Conservation (phyloP, 2,113 vertebrate genomes). For the Pterocles orientalis region DNA sequence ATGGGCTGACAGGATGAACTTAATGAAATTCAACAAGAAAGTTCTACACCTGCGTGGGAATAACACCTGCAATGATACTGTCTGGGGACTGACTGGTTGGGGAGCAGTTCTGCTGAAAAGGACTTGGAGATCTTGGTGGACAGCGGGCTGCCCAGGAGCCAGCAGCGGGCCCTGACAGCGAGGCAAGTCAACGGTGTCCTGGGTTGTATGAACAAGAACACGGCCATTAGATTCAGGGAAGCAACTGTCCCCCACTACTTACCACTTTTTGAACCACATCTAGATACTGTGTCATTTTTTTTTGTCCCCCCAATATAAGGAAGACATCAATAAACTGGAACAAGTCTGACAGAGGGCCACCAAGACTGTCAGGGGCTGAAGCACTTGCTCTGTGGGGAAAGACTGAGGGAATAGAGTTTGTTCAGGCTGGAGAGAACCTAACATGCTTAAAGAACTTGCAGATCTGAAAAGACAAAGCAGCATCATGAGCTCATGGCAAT, state of each 20-base stretch:
- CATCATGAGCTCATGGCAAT: background rate
- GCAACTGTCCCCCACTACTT: background rate
- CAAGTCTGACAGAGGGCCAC: background rate
- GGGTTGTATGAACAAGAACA: background rate
- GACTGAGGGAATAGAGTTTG: background rate
- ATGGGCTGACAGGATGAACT: background rate
- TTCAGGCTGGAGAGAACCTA: background rate
- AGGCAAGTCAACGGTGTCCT: background rate
- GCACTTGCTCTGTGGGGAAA: background rate
- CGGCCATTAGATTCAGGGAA: background rate
- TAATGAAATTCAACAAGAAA: background rate
- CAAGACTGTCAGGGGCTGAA: background rate
- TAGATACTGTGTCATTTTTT: background rate
- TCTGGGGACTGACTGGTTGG: background rate
- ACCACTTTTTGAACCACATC: background rate
- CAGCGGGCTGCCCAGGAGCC: background rate
- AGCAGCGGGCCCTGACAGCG: background rate
- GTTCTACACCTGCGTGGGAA: background rate
- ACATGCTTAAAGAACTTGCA: background rate
- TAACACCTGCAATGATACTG: background rate
- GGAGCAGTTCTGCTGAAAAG: background rate
- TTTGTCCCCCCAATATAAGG: background rate
- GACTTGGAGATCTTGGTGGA: background rate
- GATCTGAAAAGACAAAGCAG: background rate
- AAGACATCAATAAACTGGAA: background rate